Evolutionary conservation across 1,140 invertebrate genomes (phyloP).

Genomic region (Coboldia fuscipes): DNA sequence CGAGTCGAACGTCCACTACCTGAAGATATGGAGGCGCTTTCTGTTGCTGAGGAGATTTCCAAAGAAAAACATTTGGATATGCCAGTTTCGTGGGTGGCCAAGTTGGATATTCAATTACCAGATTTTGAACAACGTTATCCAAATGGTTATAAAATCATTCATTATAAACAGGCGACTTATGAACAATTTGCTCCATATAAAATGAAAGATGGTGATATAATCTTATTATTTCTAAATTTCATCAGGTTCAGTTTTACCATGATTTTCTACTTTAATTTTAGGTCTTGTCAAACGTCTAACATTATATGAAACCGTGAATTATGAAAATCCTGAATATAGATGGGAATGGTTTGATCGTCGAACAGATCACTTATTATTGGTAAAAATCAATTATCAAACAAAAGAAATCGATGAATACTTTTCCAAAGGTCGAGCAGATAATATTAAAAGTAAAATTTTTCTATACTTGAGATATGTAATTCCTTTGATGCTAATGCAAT

Average conservation of each 20-base stretch:
- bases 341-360: constrained; percentile 52
- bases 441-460: constrained; percentile 32
- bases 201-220: constrained; percentile 31
- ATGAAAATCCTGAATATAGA: constrained; percentile 27
- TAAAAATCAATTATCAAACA: constrained; percentile 32
- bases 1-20: constrained; percentile 15
- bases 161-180: constrained; percentile 52
- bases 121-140: constrained; percentile 57
- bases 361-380: constrained; percentile 36
- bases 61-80: constrained; percentile 58
- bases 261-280: constrained; percentile 10
- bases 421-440: constrained; percentile 39
- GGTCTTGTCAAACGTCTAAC: constrained; percentile 43
- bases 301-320: constrained; percentile 43
- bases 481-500: background rate
- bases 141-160: constrained; percentile 39
- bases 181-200: constrained; percentile 59
- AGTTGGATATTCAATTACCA: constrained; percentile 38
- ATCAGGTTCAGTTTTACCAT: background rate
- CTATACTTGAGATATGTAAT: background rate
- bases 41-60: constrained; percentile 22
- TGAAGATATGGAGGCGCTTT: constrained; percentile 24
- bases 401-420: constrained; percentile 41
- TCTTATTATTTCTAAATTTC: background rate
- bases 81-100: constrained; percentile 49